Evolutionary conservation across 2,113 vertebrate species (phyloP).

Genomic region (Lepus timidus): DNA sequence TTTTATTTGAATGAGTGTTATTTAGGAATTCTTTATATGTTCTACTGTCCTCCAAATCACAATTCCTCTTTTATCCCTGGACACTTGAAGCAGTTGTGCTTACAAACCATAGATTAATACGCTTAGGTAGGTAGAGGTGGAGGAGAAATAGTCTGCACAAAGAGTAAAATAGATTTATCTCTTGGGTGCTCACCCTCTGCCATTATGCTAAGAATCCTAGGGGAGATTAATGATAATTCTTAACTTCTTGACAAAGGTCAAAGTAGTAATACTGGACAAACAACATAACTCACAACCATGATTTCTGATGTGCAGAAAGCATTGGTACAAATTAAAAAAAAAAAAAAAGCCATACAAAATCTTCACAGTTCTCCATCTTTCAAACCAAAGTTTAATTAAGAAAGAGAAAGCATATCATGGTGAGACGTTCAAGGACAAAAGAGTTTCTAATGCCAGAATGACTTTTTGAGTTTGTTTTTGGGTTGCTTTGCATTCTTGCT

Average conservation of each 20-base stretch:
- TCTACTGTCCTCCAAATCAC: not conserved
- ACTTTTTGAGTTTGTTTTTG: conserved; percentile 65
- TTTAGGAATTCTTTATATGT: not conserved
- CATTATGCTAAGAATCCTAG: not conserved
- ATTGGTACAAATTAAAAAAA: not conserved
- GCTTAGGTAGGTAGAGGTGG: not conserved
- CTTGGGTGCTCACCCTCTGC: not conserved
- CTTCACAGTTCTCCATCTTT: not conserved
- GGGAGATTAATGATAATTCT: not conserved
- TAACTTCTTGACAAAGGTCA: not conserved
- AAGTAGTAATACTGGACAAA: not conserved
- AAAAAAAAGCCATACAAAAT: not conserved
- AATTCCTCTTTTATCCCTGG: not conserved
- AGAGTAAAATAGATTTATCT: not conserved
- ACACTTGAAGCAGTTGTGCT: not conserved
- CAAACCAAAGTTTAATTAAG: conserved; percentile 75
- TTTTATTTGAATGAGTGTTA: not conserved
- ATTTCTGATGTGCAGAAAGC: not conserved
- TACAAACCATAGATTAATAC: not conserved
- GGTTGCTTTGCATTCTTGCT: conserved; percentile 80
- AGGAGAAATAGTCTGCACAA: not conserved
- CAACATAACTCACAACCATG: not conserved
- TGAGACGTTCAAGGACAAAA: conserved; percentile 75
- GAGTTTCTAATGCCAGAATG: conserved; percentile 54
- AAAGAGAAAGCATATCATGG: conserved; percentile 66